Evolutionary conservation across 2,888 invertebrate species (phyloP), one percentile per base, ranked within the genome.

Genomic region (Andrena fulva): DNA sequence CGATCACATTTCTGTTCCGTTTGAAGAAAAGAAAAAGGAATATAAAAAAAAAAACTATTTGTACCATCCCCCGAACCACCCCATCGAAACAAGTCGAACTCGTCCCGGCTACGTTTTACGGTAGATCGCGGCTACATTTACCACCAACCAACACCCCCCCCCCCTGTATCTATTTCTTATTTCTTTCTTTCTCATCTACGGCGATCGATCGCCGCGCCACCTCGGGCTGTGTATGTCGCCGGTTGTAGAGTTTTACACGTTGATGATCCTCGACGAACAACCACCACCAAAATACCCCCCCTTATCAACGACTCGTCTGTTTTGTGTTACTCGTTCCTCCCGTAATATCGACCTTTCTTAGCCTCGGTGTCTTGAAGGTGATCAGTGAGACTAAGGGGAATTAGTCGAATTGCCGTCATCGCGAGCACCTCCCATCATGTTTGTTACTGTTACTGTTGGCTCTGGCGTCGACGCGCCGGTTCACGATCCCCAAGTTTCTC

Each of bases 21-120:
- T 42, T 42, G 42, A 59, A 69, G 35, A 16, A 35, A 35, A 35
- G 27, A 24, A 56, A n/a, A 33, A 35, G 48, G 60, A 66, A n/a
- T 59, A 16, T n/a, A 29, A 52, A 31, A 5, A 24, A 69, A n/a
- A 10, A 5, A 62, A 67, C 56, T 69, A 73, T 82, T 66, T 71
- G 79, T 77, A 31, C 7, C 66, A 33, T 27, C 24, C 24, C 20
- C 56, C 12, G 10, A 27, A 24, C 3, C 56, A 20, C 20, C 68
- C 77, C 71, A 76, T 68, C 80, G 83, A 66, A 85, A 82, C 78
- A 82, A 79, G 78, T 88, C 86, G 78, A 87, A 88, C 86, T 86
- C 84, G 85, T 86, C 88, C 88, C 88, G 86, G 88, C 88, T 86
- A 87, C 87, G 87, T 87, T 86, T 87, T 83, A 72, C 86, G 81